Conservation (phyloP, 1,140 invertebrate genomes). For the Vanessa tameamea region DNA sequence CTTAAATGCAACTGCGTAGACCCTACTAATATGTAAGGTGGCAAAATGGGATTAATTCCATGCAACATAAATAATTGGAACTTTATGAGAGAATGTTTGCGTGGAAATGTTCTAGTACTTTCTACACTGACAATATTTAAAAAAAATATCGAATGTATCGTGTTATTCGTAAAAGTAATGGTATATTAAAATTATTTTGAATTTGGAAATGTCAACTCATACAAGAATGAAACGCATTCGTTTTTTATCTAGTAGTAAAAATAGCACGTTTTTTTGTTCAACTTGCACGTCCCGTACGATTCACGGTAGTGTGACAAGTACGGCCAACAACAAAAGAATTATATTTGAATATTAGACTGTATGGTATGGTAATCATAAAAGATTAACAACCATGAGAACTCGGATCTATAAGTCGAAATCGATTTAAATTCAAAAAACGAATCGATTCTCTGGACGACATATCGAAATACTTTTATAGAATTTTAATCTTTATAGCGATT, state of each 20-base stretch:
- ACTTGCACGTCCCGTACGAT: neutral
- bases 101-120: no score
- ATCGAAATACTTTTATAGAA: neutral
- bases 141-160: no score
- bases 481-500: slow-evolving; percentile 13
- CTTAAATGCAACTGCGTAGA: no score
- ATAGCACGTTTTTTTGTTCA: neutral
- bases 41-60: no score
- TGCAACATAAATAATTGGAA: no score
- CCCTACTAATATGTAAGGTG: no score
- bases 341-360: slow-evolving; percentile 28
- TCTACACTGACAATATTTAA: no score
- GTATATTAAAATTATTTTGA: no score
- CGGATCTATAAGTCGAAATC: slow-evolving; percentile 37
- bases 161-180: no score
- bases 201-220: no score
- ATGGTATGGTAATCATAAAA: slow-evolving; percentile 46
- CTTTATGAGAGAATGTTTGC: no score
- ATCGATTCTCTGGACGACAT: slow-evolving; percentile 6
- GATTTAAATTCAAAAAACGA: slow-evolving; percentile 49
- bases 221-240: no score
- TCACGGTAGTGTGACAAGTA: neutral
- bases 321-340: slow-evolving; percentile 41
- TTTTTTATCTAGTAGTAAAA: neutral
- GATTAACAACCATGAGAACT: slow-evolving; percentile 52